Conservation (phyloP, 1,140 invertebrate genomes). For the Paramacrobiotus metropolitanus region DNA sequence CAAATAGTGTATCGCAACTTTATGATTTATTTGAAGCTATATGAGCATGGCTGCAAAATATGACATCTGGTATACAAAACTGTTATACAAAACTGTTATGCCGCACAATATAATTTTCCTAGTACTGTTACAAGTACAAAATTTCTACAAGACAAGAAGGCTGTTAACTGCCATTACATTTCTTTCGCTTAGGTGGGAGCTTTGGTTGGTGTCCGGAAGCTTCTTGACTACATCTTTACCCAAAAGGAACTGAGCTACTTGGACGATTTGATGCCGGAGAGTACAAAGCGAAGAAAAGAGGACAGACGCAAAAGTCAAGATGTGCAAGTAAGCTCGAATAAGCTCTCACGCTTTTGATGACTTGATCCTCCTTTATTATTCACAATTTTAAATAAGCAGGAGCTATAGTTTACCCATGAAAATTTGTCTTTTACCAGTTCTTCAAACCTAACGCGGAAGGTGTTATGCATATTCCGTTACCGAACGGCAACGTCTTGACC, state of each 20-base stretch:
- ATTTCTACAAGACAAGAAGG: no score
- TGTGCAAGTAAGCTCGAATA: no score
- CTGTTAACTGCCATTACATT: no score
- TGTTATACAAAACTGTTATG: background rate
- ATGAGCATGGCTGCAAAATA: no score
- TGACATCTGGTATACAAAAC: background rate
- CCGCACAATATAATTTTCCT: no score
- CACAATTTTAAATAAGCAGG: no score
- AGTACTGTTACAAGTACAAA: no score
- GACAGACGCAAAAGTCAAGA: constrained; percentile 29
- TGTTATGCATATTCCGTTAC: constrained; percentile 30
- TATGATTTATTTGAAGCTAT: no score
- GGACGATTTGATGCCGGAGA: constrained; percentile 91
- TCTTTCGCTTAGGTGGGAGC: constrained; percentile 48
- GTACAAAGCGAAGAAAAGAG: constrained; percentile 45
- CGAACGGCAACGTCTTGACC: constrained; percentile 74
- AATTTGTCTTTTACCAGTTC: constrained; percentile 6
- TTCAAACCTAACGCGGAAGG: background rate
- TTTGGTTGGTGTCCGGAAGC: constrained; percentile 85
- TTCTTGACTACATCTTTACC: constrained; percentile 70
- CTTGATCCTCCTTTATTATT: no score
- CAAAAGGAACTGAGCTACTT: constrained; percentile 72
- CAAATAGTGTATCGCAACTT: no score
- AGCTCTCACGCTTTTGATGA: no score
- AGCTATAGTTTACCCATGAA: no score